Conservation (phyloP, 2,113 vertebrate genomes). For the Verasper variegatus region DNA sequence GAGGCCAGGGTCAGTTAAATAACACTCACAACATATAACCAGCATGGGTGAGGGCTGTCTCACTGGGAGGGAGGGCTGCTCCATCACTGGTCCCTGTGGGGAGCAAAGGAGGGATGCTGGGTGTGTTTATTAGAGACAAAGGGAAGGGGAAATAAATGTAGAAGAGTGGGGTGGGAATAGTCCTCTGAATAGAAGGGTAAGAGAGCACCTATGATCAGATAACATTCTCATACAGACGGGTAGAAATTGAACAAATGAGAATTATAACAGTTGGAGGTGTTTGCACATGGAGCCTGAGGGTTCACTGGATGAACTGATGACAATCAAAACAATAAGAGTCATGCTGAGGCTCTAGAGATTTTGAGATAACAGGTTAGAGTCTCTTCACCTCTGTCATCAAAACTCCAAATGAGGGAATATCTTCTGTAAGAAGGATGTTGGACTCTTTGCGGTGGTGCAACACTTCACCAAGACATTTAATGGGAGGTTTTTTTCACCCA, state of each 20-base stretch:
- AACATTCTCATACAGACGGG: no score
- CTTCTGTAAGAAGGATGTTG: neutral
- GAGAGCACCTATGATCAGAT: no score
- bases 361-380: neutral
- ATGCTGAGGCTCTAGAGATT: neutral
- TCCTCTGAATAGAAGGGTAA: neutral
- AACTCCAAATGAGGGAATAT: neutral
- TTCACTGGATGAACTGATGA: neutral
- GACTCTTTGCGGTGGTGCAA: no score
- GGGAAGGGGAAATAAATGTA: conserved; percentile 30
- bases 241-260: no score
- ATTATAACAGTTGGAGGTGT: neutral
- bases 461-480: no score
- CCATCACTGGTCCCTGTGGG: conserved; percentile 62
- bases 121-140: conserved; percentile 67
- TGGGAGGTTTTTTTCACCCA: no score
- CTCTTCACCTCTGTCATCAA: no score
- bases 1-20: conserved; percentile 66
- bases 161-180: neutral
- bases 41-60: conserved; percentile 59
- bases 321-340: neutral
- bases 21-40: conserved; percentile 55
- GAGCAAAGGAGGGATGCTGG: conserved; percentile 52
- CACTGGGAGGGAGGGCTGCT: conserved; percentile 55
- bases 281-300: neutral